A percentile compares a stretch with the other conserved stretches of the same genome.
These are phyloP conservation scores for Rhodinocichla rosea DNA, from an alignment of 2,113 vertebrate species.

Conservation along the genomic window DNA sequence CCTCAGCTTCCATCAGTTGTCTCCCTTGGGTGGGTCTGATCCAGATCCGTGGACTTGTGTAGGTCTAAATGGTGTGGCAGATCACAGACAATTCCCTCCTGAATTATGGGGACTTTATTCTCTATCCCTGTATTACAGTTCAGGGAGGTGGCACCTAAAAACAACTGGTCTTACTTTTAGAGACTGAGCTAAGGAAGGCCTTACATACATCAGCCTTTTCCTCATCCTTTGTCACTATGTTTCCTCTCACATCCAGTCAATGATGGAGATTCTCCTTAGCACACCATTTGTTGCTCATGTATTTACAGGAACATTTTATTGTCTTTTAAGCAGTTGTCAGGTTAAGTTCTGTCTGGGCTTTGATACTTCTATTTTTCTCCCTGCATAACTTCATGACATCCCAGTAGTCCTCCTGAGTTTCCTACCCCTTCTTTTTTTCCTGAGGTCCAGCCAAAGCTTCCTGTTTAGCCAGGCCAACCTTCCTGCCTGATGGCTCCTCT, in stretches of 20 bases:
- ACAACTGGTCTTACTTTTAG: neutral
- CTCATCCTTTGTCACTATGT: neutral
- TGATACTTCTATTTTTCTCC: neutral
- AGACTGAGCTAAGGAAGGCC: neutral
- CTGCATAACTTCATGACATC: neutral
- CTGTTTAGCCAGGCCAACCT: accelerated
- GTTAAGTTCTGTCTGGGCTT: neutral
- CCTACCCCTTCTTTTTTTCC: neutral
- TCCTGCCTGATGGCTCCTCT: neutral
- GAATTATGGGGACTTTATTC: neutral
- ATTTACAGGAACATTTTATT: neutral
- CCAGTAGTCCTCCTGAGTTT: neutral
- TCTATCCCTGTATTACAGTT: neutral
- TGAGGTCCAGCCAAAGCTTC: neutral
- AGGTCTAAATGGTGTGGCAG: neutral
- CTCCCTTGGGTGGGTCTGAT: neutral
- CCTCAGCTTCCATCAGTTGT: neutral
- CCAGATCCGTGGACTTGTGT: neutral
- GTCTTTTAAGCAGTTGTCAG: neutral
- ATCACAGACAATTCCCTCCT: neutral
- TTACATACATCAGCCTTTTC: neutral
- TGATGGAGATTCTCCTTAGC: neutral
- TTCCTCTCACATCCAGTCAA: neutral
- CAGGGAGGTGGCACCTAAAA: neutral
- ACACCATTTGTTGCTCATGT: neutral